Evolutionary conservation across 2,888 invertebrate species (phyloP), one percentile per base, ranked within the genome.

Genomic region (Exocentrus adspersus): DNA sequence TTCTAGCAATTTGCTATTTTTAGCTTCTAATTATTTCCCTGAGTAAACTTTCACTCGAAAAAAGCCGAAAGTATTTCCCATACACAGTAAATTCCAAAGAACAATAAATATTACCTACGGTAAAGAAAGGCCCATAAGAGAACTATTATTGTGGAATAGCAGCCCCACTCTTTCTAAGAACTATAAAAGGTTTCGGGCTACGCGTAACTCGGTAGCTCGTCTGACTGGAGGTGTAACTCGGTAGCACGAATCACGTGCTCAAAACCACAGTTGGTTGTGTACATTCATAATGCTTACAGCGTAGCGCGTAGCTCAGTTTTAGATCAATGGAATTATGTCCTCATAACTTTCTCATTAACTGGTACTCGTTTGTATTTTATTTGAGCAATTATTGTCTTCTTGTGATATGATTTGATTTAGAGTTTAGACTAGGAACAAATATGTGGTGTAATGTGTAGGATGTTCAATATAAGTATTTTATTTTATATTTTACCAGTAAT

Each of bases 161-260:
- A 62, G 43, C 58, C 64, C 52, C 43, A 53, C 61, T 57, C 54
- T 51, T 37, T 57, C 62, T 60, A 42, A 48, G 53, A 62, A 58
- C 60, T 54, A 62, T 60, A 53, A 62, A 65, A 65, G 65, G 53
- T 64, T 58, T 65, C 62, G 48, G 60, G 65, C 65, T 46, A 64
- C 45, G 68, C 62, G 67, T 68, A 68, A 60, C 41, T 20, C 68
- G 59, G 70, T 60, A 65, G 65, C 60, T 5, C 53, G 37, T 51
- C 60, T 7, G 53, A 53, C 64, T 51, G 56, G 65, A 64, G 64
- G 70, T 64, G 70, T 68, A 70, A 68, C 64, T 60, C 58, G 68
- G 63, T 62, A 62, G 68, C 64, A 37, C 14, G 52, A 52, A 65
- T 68, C 68, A 68, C 65, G 68, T 68, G 68, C 42, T 65, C 56